phyloP scores from a whole-genome alignment of 2,113 vertebrate species.

The Polypterus bichir region DNA sequence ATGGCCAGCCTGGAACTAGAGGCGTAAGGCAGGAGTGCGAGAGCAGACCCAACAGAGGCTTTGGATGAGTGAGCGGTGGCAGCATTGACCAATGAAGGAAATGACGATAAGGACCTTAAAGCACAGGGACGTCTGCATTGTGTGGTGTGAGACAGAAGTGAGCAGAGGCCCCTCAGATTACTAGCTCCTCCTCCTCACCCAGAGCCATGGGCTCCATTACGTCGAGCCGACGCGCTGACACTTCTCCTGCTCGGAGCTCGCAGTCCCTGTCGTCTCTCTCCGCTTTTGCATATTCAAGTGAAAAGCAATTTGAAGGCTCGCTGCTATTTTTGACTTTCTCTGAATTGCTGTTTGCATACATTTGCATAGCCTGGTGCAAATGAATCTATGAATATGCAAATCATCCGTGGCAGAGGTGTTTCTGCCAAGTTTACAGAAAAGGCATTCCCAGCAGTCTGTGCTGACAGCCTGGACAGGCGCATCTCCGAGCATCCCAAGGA shows the following conservation, averaged over 20 bases:
- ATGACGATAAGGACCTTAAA: too few relatives aligned
- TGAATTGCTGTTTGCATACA: conserved; percentile 98
- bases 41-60: too few relatives aligned
- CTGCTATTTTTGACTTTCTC: conserved; percentile 98
- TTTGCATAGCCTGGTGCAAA: conserved; percentile 98
- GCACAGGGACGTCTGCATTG: too few relatives aligned
- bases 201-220: too few relatives aligned
- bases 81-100: too few relatives aligned
- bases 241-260: conserved; percentile 22
- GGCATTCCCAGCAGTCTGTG: conserved; percentile 8
- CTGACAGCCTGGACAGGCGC: neutral
- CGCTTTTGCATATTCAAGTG: conserved; percentile 80
- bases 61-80: too few relatives aligned
- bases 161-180: too few relatives aligned
- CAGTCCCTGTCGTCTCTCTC: conserved; percentile 11
- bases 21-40: too few relatives aligned
- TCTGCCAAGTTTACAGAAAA: conserved; percentile 62
- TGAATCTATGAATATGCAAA: conserved; percentile 95
- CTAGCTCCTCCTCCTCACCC: too few relatives aligned
- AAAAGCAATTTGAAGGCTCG: conserved; percentile 83
- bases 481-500: too few relatives aligned
- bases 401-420: conserved; percentile 65
- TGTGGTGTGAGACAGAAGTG: too few relatives aligned
- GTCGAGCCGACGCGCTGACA: conserved; percentile 33
- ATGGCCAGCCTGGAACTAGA: too few relatives aligned